Percentiles rank a stretch among this genome's conserved stretches.
Conservation (phyloP, 2,888 invertebrate species). For the Saturnia pavonia region DNA sequence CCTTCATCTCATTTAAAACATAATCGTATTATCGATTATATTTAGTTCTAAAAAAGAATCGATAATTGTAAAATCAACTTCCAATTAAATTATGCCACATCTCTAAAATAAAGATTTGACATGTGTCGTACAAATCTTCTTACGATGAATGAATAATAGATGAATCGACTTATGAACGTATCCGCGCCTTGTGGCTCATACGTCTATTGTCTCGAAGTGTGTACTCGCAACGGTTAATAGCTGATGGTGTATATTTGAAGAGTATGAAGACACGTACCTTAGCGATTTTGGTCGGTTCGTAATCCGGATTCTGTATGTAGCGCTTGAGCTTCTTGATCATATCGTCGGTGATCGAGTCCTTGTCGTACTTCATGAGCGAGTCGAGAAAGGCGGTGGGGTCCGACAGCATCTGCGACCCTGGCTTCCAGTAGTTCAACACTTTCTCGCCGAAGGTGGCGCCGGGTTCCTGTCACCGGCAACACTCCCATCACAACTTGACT, state of each 20-base stretch:
- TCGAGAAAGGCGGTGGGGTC: constrained; percentile 92
- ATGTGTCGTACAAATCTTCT: no score
- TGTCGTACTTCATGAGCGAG: constrained; percentile 92
- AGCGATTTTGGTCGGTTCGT: constrained; percentile 88
- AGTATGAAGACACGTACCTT: neutral
- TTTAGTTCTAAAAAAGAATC: no score
- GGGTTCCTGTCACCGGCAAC: constrained; percentile 66
- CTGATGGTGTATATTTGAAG: neutral
- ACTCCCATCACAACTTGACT: neutral
- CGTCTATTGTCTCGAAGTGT: no score
- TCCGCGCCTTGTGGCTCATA: no score
- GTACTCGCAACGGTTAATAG: no score
- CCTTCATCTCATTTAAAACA: no score
- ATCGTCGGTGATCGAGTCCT: constrained; percentile 89
- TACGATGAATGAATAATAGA: no score
- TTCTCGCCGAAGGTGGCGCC: constrained; percentile 88
- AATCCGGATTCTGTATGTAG: constrained; percentile 89
- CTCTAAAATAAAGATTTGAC: no score
- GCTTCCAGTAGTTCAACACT: constrained; percentile 94
- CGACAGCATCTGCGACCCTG: constrained; percentile 89
- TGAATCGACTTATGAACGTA: no score
- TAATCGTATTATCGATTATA: no score
- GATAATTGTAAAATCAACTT: no score
- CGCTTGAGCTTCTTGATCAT: constrained; percentile 91
- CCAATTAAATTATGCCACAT: no score